Base-by-base conservation (phyloP, 2,113 vertebrate species). In the Sylvia atricapilla region DNA sequence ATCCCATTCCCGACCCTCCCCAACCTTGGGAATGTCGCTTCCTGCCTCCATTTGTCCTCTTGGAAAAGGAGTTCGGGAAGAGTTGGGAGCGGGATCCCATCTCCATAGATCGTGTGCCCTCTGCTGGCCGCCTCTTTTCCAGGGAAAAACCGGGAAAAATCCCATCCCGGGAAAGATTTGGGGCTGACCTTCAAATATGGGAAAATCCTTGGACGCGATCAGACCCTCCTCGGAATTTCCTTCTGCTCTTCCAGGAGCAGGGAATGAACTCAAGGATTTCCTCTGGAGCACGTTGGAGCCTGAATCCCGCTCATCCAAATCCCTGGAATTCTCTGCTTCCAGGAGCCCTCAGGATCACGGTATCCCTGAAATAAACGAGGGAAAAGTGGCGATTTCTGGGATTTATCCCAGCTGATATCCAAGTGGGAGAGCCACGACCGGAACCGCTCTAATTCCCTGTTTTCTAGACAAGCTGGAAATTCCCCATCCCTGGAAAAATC, bases 61-160 rank as follows among this genome's bases (percentile, higher is more conserved):
- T 2, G 3, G 72, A 22, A 25, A 33, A 60, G 37, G 21, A 19
- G 35, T 19, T 70, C 8, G 8, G 74, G 28, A 15, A n/a, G 66
- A 3, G 19, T 49, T 7, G 74, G 14, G 9, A 74, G 44, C 20
- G 0, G 31, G 5, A 74, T n/a, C 41, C 30, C 53, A 31, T 8
- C 41, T 46, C 46, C 81, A 90, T 56, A 21, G 9, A 60, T 13
- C 24, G 93, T 27, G 80, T 77, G 91, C 94, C 90, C 81, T 93
- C 95, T 95, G 83, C 95, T 90, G 95, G 91, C 68, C 14, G 74
- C 56, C 77, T 39, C 62, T 4, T 82, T 58, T 59, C 72, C 75
- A 66, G 52, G 75, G 63, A 87, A 95, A 78, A 69, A 69, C 0
- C 8, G 28, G 53, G 73, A 79, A 76, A 75, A 89, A 58, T 37